These are phyloP conservation scores for Halcyon leucocephala DNA, from an alignment of 2,797 vertebrate genomes.

Conservation along the genomic window DNA sequence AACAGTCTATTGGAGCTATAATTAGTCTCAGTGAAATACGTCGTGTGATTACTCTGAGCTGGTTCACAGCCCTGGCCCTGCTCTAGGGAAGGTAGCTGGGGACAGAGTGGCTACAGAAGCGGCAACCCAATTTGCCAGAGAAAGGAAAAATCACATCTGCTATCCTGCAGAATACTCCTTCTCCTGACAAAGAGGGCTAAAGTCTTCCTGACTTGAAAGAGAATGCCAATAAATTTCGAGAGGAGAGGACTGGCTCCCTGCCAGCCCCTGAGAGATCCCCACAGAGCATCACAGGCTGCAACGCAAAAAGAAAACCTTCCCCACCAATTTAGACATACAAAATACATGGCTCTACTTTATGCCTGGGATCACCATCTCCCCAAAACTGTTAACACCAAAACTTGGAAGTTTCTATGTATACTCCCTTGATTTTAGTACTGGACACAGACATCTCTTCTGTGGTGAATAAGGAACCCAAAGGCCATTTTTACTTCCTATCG, in stretches of 20 bases:
- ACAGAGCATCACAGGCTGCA: neutral
- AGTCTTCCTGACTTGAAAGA: neutral
- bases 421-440: neutral
- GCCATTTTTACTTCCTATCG: neutral
- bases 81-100: neutral
- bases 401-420: neutral
- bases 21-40: neutral
- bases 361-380: neutral
- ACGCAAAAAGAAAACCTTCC: neutral
- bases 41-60: neutral
- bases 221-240: neutral
- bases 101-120: neutral
- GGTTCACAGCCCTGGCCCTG: neutral
- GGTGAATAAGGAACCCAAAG: neutral
- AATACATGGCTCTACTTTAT: neutral
- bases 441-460: neutral
- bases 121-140: neutral
- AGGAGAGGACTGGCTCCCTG: neutral
- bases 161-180: neutral
- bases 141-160: neutral
- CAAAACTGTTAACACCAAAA: neutral
- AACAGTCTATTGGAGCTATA: neutral
- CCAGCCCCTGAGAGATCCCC: neutral
- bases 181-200: neutral
- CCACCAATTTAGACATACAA: neutral